Evolutionary conservation across 2,113 vertebrate species (phyloP), one percentile per base, ranked within the genome.

Genomic region (Lontra canadensis): DNA sequence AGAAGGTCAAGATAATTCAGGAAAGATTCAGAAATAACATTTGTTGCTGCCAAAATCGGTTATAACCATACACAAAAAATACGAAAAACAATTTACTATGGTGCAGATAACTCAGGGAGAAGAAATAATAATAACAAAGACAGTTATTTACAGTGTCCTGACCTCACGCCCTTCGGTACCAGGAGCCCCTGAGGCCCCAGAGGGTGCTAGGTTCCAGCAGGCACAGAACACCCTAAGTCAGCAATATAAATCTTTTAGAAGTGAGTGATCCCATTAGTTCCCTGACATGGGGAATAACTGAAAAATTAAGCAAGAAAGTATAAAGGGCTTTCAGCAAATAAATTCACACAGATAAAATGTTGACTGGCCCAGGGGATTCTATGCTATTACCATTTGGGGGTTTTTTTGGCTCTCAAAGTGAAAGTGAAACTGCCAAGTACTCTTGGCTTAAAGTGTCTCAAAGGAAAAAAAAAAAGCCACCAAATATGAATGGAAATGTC

Each of bases 351-450:
- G 94, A 59, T 83, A 94, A 98, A 90, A 98, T 95, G n/a, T 4
- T 97, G 97, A 97, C 92, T 98, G 86, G 90, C 90, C 97, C 98
- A 90, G 61, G 96, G 49, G 98, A 98, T 96, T 92, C 59, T 44
- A 88, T 61, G 69, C 96, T 97, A 97, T 86, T 94, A 97, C 13
- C 93, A 34, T 78, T 74, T 82, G 89, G 95, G 97, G 94, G 71
- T 34, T 96, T 96, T 88, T 96, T 91, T 97, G 97, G 90, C 97
- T 95, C 61, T 96, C 86, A 83, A 78, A 94, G 83, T 94, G 90
- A 79, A 97, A 92, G 49, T 76, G 31, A 97, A 97, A 96, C 96
- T 97, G 96, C 95, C 96, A 98, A 97, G 42, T 89, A 91, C 79
- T 98, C 88, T 97, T 97, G 96, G 95, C 95, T 74, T 96, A 63